Percentiles rank a stretch among this genome's conserved stretches.
Evolutionary conservation across 2,113 vertebrate genomes (phyloP).

Genomic region (Bolborhynchus lineola): DNA sequence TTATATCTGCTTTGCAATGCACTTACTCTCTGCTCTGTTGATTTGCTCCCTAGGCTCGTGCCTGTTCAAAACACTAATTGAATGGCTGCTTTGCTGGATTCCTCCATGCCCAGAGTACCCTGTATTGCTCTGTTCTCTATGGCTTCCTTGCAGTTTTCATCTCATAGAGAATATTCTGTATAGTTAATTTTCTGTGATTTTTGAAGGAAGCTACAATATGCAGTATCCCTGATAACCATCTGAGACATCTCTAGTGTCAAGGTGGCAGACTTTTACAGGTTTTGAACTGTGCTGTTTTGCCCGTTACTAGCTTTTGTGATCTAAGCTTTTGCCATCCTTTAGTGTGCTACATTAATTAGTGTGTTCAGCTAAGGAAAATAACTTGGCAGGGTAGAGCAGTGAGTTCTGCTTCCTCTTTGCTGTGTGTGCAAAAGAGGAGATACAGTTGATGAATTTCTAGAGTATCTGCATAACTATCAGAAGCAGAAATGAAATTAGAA

Average conservation of each 20-base stretch:
- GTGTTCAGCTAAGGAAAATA: not conserved
- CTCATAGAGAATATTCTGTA: not conserved
- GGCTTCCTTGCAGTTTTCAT: not conserved
- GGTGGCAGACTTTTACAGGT: not conserved
- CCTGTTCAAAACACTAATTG: not conserved
- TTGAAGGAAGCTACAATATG: not conserved
- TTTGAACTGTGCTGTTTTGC: not conserved
- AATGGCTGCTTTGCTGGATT: not conserved
- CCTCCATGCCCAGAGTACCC: not conserved
- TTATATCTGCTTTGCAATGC: not conserved
- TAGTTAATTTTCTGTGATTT: not conserved
- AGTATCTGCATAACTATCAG: not conserved
- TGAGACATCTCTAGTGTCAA: not conserved
- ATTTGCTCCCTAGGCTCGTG: not conserved
- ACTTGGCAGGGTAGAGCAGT: not conserved
- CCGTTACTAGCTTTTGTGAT: not conserved
- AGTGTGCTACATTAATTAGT: not conserved
- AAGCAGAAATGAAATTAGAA: not conserved
- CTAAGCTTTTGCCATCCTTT: not conserved
- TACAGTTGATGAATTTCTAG: not conserved
- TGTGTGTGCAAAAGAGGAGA: not conserved
- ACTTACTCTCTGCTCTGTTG: not conserved
- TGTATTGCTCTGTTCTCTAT: not conserved
- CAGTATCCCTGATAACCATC: not conserved
- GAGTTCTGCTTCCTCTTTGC: constrained; percentile 36